These are phyloP conservation scores for Drosophila flavopinicola DNA, from an alignment of 2,888 invertebrate genomes.

Conservation along the genomic window DNA sequence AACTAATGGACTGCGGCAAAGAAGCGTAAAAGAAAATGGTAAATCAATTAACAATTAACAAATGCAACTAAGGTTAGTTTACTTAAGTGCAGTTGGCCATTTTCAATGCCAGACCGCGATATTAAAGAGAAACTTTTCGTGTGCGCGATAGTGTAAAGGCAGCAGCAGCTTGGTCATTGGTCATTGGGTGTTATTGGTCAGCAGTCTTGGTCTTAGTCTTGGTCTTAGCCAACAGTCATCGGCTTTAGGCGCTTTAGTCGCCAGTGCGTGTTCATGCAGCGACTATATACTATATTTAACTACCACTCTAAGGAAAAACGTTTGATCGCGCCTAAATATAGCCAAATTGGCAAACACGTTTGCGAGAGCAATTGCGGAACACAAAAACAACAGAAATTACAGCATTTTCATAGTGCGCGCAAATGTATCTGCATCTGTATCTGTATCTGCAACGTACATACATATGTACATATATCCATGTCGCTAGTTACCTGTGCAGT, in stretches of 20 bases:
- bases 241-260: conserved; percentile 9
- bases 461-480: conserved; percentile 25
- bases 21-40: conserved; percentile 4
- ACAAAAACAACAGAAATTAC: conserved; percentile 36
- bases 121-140: conserved; percentile 54
- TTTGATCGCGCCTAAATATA: conserved; percentile 41
- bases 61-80: conserved; percentile 36
- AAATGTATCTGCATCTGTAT: conserved; percentile 10
- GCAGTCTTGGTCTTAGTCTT: conserved; percentile 3
- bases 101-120: conserved; percentile 49
- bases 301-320: conserved; percentile 25
- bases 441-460: too few species aligned
- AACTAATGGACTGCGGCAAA: conserved; percentile 36
- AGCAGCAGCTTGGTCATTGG: conserved; percentile 45
- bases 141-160: conserved; percentile 35
- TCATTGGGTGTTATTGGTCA: conserved; percentile 38
- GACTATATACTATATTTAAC: conserved; percentile 3
- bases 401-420: conserved; percentile 47
- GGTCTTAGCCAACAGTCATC: conserved; percentile 2
- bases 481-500: conserved; percentile 32
- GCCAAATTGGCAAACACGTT: conserved; percentile 69
- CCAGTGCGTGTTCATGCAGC: conserved; percentile 48
- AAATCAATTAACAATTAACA: conserved; percentile 50
- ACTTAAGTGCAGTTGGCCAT: conserved; percentile 48
- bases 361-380: conserved; percentile 28